Evolutionary conservation across 1,140 invertebrate species (phyloP).

Genomic region (Polyergus mexicanus): DNA sequence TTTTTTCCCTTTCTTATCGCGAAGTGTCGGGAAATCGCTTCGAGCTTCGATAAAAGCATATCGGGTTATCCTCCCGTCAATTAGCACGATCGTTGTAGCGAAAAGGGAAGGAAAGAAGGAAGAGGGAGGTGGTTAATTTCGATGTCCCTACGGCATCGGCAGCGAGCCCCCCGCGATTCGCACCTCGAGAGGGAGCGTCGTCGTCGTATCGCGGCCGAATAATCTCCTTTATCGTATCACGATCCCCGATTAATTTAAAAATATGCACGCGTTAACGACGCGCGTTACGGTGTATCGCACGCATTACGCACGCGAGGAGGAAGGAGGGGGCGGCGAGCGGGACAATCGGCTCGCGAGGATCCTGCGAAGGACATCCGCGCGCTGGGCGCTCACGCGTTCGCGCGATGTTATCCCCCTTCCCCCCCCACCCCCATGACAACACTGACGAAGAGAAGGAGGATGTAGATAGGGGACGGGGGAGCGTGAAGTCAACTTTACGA

Average conservation of each 20-base stretch:
- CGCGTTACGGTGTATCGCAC: constrained; percentile 46
- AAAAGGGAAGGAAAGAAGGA: no score
- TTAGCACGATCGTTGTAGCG: constrained; percentile 43
- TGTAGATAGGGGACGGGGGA: background rate
- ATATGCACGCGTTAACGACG: constrained; percentile 50
- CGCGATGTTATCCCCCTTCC: constrained; percentile 35
- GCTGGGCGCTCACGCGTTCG: constrained; percentile 26
- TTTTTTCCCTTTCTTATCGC: constrained; percentile 21
- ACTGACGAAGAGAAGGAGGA: constrained; percentile 55
- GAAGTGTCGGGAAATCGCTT: constrained; percentile 13
- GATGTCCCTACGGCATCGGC: background rate
- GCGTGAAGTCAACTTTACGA: constrained; percentile 68
- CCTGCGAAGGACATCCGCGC: constrained; percentile 52
- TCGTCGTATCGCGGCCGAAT: constrained; percentile 39
- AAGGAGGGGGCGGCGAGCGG: background rate
- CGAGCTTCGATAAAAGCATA: constrained; percentile 34
- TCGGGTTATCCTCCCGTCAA: constrained; percentile 50
- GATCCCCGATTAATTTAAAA: constrained; percentile 60
- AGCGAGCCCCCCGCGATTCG: constrained; percentile 17
- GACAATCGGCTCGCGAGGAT: constrained; percentile 15
- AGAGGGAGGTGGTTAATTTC: constrained; percentile 16
- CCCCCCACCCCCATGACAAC: background rate
- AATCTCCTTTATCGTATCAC: constrained; percentile 61
- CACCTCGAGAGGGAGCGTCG: constrained; percentile 44
- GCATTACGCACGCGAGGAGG: constrained; percentile 30